Base-by-base conservation (phyloP, 2,797 vertebrate species). In the Gallinago stenura region DNA sequence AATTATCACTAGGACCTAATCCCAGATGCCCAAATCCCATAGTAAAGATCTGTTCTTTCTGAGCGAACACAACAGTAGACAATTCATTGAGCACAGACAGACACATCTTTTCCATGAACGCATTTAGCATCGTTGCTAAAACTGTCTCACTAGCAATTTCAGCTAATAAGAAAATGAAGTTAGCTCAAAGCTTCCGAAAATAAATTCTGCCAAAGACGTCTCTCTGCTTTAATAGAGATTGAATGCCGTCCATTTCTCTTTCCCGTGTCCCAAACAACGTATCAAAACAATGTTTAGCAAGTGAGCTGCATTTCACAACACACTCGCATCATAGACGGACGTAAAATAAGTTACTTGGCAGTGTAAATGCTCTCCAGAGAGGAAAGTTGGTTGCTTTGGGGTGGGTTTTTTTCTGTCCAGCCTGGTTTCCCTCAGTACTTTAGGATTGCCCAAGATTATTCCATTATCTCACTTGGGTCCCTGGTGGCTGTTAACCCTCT, bases 391-490 rank as follows among this genome's bases (percentile, higher is more conserved):
- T 94, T 75, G 54, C 2, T 90, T 46, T 12, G 39, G 14, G 2
- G 3, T 51, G 13, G 2, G 3, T 18, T 65, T 71, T 80, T 75
- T 83, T 48, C 54, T 70, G 79, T 94, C 81, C 85, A 88, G 89
- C 20, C 91, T 95, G 78, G 82, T 96, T 97, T 97, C 89, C 94
- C 64, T 46, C 33, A 83, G 39, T n/a, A 60, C 35, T 94, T 94
- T 30, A 91, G 65, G 43, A 85, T 33, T 96, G 85, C 41, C 66
- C 79, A 97, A 75, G 94, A 94, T 92, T 91, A 94, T 94, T 97
- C 94, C 95, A 97, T 97, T 97, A 95, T 89, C 90, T 96, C 96
- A 56, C 50, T 90, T 95, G 64, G n/a, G 69, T 95, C 93, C 96
- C 88, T 21, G 22, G 90, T 45, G 50, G 85, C 91, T 96, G 75